phyloP scores from a whole-genome alignment of 1,140 invertebrate species.

The Gyrodactylus bullatarudis region DNA sequence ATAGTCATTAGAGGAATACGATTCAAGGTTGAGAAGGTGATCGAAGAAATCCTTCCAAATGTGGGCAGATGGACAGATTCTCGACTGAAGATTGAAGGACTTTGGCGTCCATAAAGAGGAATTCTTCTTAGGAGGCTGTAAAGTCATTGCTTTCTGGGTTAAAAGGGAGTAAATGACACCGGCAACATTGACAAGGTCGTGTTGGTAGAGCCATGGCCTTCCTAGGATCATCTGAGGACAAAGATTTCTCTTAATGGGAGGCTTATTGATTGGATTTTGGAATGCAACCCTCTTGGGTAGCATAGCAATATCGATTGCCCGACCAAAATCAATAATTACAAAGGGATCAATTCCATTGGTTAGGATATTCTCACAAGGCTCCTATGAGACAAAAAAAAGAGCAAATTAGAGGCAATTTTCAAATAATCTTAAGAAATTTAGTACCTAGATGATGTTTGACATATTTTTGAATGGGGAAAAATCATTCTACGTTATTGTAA shows the following conservation, averaged over 20 bases:
- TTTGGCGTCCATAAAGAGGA: background rate
- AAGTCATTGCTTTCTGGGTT: background rate
- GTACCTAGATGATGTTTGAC: no score
- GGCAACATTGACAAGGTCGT: background rate
- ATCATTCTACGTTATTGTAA: no score
- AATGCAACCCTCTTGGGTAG: background rate
- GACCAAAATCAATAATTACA: background rate
- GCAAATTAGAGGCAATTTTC: background rate
- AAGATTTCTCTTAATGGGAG: background rate
- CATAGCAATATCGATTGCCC: background rate
- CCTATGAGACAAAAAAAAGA: background rate
- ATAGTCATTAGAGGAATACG: background rate
- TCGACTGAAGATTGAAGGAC: background rate
- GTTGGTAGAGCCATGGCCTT: background rate
- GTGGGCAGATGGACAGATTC: background rate
- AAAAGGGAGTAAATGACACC: background rate
- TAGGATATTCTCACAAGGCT: background rate
- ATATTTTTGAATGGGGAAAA: no score
- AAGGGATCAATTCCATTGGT: background rate
- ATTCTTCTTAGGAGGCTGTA: background rate
- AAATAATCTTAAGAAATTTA: no score
- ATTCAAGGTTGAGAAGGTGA: background rate
- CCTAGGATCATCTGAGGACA: background rate
- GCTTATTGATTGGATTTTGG: background rate
- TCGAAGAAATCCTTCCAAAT: background rate